Base-by-base conservation (phyloP, 2,797 vertebrate species). In the Masticophis lateralis region DNA sequence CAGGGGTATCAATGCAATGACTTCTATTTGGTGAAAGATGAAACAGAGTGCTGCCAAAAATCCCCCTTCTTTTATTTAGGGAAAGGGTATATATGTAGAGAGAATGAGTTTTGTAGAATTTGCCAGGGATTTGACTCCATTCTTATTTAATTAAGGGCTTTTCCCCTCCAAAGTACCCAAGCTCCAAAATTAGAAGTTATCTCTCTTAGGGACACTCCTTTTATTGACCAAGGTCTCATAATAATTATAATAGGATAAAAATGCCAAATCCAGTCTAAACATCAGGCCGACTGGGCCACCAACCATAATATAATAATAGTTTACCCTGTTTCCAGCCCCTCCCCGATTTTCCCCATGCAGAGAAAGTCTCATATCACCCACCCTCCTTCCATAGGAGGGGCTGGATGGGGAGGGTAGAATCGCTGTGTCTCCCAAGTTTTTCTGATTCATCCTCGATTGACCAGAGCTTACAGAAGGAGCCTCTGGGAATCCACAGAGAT, bases 281-380 rank as follows among this genome's bases (percentile, higher is more conserved):
- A 20, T 43, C 74, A 22, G 37, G 37, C 18, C 4, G 37, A 79
- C 18, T 79, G 74, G 32, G 74, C 37, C 32, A 79, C 66, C 90
- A 86, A 32, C 57, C 66, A 60, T 20, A 20, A 89, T 56, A 91
- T 56, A 74, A 91, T 86, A 93, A 61, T 91, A 57, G 28, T 28
- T 47, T 86, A 91, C 43, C 56, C 63, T 90, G 87, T 88, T 61
- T 88, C 83, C 86, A 79, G 89, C 91, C 92, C 86, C 91, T 51
- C 91, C 93, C 91, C 12, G 47, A 51, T 89, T 91, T 83, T 66
- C 87, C 59, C 69, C 93, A 93, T 93, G 93, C 93, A 93, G 87
- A 69, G 53, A 47, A 89, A 66, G 89, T 86, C 90, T 66, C 86
- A 61, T 83, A 89, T 88, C 57, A 63, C n/a, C 90, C 69, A 47